Evolutionary conservation across 2,797 vertebrate species (phyloP), one percentile per base, ranked within the genome.

Genomic region (Cheirogaleus major): DNA sequence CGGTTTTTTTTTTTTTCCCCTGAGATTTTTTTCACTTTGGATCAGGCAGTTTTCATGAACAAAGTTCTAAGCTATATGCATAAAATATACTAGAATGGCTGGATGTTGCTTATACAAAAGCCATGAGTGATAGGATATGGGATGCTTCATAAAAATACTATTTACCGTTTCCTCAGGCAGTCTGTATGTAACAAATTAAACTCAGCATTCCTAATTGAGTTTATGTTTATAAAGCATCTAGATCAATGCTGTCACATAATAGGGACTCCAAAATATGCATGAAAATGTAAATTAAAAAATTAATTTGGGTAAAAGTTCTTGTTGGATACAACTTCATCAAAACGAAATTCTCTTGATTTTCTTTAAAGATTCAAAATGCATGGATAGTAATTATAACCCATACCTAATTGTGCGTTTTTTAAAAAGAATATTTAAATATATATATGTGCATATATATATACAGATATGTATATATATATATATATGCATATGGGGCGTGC

Each of bases 211-310:
- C 92, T 67, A 81, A 72, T 52, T 83, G 15, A 57, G n/a, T 59
- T 52, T 30, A 75, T 93, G 22, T 95, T n/a, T 89, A n/a, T 45
- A 78, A 91, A 38, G 48, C 23, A 75, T 83, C 20, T 93, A 41
- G 8, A 18, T 78, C 61, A 92, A 6, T 95, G 43, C 14, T 84
- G 3, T 93, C 2, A 84, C 55, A 18, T 65, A 50, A 12, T 91
- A 87, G 23, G 12, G 11, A 83, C 59, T 80, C 59, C 48, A 90
- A 83, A 89, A 78, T 81, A 18, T 23, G 59, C 13, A 89, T 69
- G 38, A 89, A 94, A 94, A 84, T 93, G 20, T 84, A 89, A 52
- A 38, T 88, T 78, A 86, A 73, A 83, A 89, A 84, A 73, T 72
- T 87, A 72, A 80, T 57, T 94, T 82, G 30, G 4, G 15, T 90